Base-by-base conservation (phyloP, 2,797 vertebrate genomes). In the Xenops minutus region DNA sequence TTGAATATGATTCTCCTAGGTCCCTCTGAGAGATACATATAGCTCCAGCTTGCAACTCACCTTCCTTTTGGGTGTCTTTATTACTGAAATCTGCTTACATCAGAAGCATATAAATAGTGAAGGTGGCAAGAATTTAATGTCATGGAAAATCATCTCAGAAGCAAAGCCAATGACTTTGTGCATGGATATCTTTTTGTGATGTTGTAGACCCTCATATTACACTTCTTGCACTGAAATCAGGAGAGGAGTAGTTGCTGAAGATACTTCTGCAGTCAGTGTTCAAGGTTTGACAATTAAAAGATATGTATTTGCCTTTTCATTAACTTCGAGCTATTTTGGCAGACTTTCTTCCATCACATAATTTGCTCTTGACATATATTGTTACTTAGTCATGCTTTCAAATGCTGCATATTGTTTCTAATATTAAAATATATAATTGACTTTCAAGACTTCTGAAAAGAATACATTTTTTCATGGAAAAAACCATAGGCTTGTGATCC, bases 331-430 rank as follows among this genome's bases (percentile, higher is more conserved):
- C 48, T 85, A 17, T 81, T 93, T 86, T 85, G 80, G 71, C 67
- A 94, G 84, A 43, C 64, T 58, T 84, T 75, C 44, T 85, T 64
- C 15, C 48, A 72, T 27, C 34, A 24, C 0, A 0, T 80, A 64
- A 88, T 88, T 92, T 95, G 80, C 48, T 82, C 52, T 89, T 86
- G 58, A 76, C 82, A 34, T 68, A n/a, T 43, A 54, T 88, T 89
- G 75, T 44, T 68, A 67, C 63, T 77, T 80, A 85, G 75, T 81
- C 43, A 10, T 67, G 32, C 48, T 84, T 92, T 94, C 32, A 71
- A 88, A 84, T 37, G 9, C 43, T 73, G 4, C 29, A 14, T 49
- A 32, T 66, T 72, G 14, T 67, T 88, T 49, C 9, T 58, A 63
- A 32, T 69, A 56, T 49, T 86, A 34, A 78, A 29, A n/a, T 21